Base-by-base conservation (phyloP, 2,113 vertebrate genomes). In the Crotalus horridus region DNA sequence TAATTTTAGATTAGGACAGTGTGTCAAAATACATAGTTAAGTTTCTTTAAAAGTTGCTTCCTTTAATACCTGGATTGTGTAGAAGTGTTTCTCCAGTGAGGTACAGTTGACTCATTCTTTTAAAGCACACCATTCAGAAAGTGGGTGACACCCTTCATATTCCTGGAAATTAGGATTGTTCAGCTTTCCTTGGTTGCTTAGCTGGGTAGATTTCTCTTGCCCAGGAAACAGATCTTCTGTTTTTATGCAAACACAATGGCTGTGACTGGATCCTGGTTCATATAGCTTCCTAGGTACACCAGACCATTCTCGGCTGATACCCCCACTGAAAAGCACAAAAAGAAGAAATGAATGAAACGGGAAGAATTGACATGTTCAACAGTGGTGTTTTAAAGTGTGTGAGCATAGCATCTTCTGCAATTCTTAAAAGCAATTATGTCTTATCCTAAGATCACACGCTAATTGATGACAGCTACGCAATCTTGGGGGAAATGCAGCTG, bases 221-320 rank as follows among this genome's bases (percentile, higher is more conserved):
- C 95, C 97, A 87, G 96, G 97, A 0, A 97, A 96, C 0, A 97
- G 95, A 0, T 97, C 97, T 0, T 92, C 91, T 2, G 94, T 95
- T 93, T 95, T 96, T 20, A 99, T 98, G 1, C 99, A 99, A 51
- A 99, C 98, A 0, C 99, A 99, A 39, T 89, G 97, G 4, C 97
- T 97, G 0, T 96, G 94, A 48, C 51, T 94, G 1, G 95, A 96
- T 3, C 98, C 98, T 0, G 98, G 98, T 2, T 81, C 96, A 95
- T 97, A 98, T 56, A 99, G 97, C 95, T 97, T 97, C 93, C 99
- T 98, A 1, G 99, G 99, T 23, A 99, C 98, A 0, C 99, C 99
- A 0, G 86, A 94, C 99, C 99, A 99, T 91, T 95, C 96, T 96
- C 99, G 97, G 26, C 69, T 94, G 92, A 99, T 97, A 15, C 99